A percentile compares a stretch with the other conserved stretches of the same genome.
These are phyloP conservation scores for Sarcophaga subvicina DNA, from an alignment of 2,888 invertebrate genomes.

Conservation along the genomic window DNA sequence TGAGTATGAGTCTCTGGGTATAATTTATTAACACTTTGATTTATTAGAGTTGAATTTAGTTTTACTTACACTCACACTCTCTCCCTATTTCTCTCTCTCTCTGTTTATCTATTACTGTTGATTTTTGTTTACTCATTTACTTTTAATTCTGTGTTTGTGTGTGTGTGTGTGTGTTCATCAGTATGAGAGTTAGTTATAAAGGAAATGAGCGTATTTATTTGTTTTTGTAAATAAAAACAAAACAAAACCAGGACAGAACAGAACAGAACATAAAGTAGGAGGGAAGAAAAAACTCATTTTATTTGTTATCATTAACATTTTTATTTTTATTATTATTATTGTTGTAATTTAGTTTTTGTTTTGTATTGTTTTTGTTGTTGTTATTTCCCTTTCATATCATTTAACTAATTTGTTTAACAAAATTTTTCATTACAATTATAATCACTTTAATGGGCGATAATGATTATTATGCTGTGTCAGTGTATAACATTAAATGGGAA, in stretches of 20 bases:
- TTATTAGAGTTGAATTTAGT: conserved; percentile 53
- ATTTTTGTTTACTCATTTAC: neutral
- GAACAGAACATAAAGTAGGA: neutral
- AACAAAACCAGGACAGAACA: too few relatives aligned
- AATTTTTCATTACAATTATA: conserved; percentile 46
- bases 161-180: neutral
- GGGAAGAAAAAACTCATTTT: conserved; percentile 16
- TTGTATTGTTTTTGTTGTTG: neutral
- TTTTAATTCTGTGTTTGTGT: neutral
- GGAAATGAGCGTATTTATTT: too few relatives aligned
- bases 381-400: conserved; percentile 15
- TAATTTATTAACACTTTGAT: conserved; percentile 66
- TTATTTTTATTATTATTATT: conserved; percentile 32
- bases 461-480: conserved; percentile 18
- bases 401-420: conserved; percentile 43
- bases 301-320: conserved; percentile 41
- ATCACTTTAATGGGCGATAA: conserved; percentile 54
- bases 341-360: conserved; percentile 19
- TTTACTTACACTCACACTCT: conserved; percentile 2
- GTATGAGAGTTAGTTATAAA: too few relatives aligned
- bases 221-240: too few relatives aligned
- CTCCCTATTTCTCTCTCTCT: neutral
- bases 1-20: conserved; percentile 31
- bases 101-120: neutral
- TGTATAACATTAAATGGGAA: neutral